These are phyloP conservation scores for Argyrosomus japonicus DNA, from an alignment of 2,113 vertebrate species.

Conservation along the genomic window DNA sequence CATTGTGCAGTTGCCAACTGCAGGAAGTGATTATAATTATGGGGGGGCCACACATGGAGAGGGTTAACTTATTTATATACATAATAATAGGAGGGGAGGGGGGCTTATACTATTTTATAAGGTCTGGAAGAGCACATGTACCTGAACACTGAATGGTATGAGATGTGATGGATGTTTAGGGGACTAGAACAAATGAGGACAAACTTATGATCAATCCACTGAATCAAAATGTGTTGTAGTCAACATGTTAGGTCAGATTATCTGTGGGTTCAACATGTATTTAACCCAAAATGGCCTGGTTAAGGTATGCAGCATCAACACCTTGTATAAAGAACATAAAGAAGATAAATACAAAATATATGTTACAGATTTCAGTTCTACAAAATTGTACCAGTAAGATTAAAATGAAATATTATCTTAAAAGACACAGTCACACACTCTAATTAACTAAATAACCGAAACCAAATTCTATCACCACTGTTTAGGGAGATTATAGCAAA, in stretches of 20 bases:
- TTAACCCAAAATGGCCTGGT: neutral
- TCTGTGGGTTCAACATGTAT: neutral
- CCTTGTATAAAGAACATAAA: neutral
- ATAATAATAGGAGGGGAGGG: neutral
- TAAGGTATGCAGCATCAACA: neutral
- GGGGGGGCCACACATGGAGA: neutral
- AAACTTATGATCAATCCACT: neutral
- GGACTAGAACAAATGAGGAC: neutral
- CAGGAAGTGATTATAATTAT: neutral
- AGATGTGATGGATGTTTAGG: neutral
- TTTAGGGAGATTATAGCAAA: too few relatives aligned
- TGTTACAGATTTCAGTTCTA: too few relatives aligned
- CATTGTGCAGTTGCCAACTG: neutral
- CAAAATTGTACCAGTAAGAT: neutral
- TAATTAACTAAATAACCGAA: too few relatives aligned
- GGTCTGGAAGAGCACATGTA: too few relatives aligned
- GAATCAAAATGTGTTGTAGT: neutral
- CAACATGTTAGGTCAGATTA: neutral
- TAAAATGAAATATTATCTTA: neutral
- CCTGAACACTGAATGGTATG: neutral
- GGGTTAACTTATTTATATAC: neutral
- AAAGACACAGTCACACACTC: neutral
- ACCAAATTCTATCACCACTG: too few relatives aligned
- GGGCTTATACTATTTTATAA: neutral
- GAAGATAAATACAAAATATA: neutral